A percentile compares a stretch with the other conserved stretches of the same genome.
These are phyloP conservation scores for Eupithecia exiguata DNA, from an alignment of 2,888 invertebrate species.

Conservation along the genomic window DNA sequence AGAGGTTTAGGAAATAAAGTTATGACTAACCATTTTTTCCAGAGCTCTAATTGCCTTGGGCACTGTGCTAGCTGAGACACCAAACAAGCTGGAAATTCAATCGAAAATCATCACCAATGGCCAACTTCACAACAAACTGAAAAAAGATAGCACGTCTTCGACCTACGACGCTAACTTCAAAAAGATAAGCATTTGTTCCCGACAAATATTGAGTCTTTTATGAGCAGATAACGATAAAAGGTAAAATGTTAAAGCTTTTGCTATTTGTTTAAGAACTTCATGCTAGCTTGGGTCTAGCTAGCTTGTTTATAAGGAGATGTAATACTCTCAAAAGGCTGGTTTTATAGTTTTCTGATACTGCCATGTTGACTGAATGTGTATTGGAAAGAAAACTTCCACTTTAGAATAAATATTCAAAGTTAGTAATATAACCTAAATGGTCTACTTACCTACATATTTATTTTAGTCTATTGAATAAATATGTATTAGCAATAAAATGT, in stretches of 20 bases:
- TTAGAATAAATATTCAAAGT: constrained; percentile 3
- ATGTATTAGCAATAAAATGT: constrained; percentile 8
- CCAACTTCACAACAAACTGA: constrained; percentile 69
- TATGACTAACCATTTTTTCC: constrained; percentile 40
- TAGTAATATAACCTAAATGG: background rate
- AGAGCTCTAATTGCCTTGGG: constrained; percentile 91
- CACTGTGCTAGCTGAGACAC: constrained; percentile 84
- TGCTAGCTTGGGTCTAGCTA: constrained; percentile 10
- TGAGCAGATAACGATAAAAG: constrained; percentile 49
- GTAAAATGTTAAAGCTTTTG: background rate
- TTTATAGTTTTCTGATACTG: background rate
- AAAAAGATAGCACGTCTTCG: constrained; percentile 62
- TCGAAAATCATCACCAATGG: constrained; percentile 68
- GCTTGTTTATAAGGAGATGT: background rate
- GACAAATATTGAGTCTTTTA: constrained; percentile 75
- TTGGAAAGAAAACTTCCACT: background rate
- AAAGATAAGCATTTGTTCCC: constrained; percentile 71
- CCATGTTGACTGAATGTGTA: constrained; percentile 4
- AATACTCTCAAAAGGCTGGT: constrained; percentile 10
- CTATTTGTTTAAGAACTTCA: background rate
- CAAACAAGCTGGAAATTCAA: constrained; percentile 70
- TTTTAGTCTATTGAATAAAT: background rate
- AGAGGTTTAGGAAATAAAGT: too few relatives aligned
- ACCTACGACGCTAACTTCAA: constrained; percentile 61
- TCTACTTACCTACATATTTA: constrained; percentile 3